phyloP scores from a whole-genome alignment of 2,888 invertebrate genomes.

The Acanthococcus lagerstroemiae region DNA sequence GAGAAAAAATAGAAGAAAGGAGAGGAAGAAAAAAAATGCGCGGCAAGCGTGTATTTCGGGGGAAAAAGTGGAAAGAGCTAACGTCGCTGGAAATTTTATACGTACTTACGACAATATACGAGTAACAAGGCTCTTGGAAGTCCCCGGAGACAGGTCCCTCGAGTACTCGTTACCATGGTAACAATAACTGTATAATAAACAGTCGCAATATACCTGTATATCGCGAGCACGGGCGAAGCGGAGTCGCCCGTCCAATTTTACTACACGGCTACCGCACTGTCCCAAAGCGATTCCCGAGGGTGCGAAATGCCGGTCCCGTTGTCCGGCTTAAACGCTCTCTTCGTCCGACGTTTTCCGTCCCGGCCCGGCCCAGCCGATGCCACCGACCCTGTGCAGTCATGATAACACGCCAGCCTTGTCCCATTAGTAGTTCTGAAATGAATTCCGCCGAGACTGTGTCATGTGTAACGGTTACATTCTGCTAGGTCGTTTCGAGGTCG shows the following conservation, averaged over 20 bases:
- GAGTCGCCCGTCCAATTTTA: slow-evolving; percentile 25
- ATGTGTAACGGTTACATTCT: slow-evolving; percentile 21
- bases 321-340: slow-evolving; percentile 20
- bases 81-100: slow-evolving; percentile 25
- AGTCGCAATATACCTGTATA: slow-evolving; percentile 27
- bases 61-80: no score
- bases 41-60: no score
- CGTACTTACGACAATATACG: slow-evolving; percentile 29
- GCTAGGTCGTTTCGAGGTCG: slow-evolving; percentile 22
- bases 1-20: no score
- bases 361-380: not conserved
- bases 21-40: no score
- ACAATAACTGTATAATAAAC: slow-evolving; percentile 30
- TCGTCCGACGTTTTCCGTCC: no score
- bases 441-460: slow-evolving; percentile 22
- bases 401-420: slow-evolving; percentile 21
- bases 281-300: slow-evolving; percentile 19
- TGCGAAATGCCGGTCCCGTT: slow-evolving; percentile 22
- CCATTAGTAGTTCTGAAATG: slow-evolving; percentile 24
- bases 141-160: slow-evolving; percentile 28
- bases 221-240: slow-evolving; percentile 15
- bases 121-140: slow-evolving; percentile 27
- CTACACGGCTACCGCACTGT: slow-evolving; percentile 17
- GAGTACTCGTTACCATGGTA: slow-evolving; percentile 27
- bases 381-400: slow-evolving; percentile 8